A percentile compares a stretch with the other conserved stretches of the same genome.
These are phyloP conservation scores for Tyria jacobaeae DNA, from an alignment of 2,888 invertebrate genomes.

Conservation along the genomic window DNA sequence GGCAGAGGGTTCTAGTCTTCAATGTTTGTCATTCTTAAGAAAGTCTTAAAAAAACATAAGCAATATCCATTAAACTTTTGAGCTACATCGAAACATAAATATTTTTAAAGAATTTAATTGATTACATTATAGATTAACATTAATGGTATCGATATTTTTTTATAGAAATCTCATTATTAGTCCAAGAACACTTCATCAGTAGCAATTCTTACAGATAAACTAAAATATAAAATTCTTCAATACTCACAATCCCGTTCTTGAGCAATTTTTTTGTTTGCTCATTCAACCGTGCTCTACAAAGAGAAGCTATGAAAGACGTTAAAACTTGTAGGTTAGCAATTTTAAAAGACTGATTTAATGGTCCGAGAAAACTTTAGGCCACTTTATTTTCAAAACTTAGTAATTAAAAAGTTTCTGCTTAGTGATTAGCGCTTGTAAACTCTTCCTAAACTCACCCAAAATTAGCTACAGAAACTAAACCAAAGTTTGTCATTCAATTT, in stretches of 20 bases:
- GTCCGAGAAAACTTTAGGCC: conserved; percentile 43
- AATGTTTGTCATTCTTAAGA: too few relatives aligned
- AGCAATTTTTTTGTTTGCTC: conserved; percentile 56
- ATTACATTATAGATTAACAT: too few relatives aligned
- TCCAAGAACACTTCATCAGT: background rate
- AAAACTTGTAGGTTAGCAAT: conserved; percentile 72
- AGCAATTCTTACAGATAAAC: background rate
- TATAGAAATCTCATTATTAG: background rate
- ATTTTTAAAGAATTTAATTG: too few relatives aligned
- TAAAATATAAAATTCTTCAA: conserved; percentile 3
- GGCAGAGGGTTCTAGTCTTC: too few relatives aligned
- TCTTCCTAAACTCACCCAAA: too few relatives aligned
- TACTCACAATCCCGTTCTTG: conserved; percentile 26
- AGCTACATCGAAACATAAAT: background rate
- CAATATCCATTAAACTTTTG: too few relatives aligned
- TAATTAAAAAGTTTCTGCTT: conserved; percentile 49
- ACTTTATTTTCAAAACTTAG: conserved; percentile 47
- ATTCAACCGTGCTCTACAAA: conserved; percentile 62
- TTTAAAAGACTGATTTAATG: conserved; percentile 62
- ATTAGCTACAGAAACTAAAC: too few relatives aligned
- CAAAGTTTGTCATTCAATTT: too few relatives aligned
- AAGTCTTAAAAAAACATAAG: too few relatives aligned
- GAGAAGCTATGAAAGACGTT: conserved; percentile 70
- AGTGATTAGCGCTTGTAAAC: conserved; percentile 26
- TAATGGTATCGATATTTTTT: background rate